Percentiles rank a stretch among this genome's conserved stretches.
Evolutionary conservation across 1,140 invertebrate genomes (phyloP).

Genomic region (Agrilus planipennis): DNA sequence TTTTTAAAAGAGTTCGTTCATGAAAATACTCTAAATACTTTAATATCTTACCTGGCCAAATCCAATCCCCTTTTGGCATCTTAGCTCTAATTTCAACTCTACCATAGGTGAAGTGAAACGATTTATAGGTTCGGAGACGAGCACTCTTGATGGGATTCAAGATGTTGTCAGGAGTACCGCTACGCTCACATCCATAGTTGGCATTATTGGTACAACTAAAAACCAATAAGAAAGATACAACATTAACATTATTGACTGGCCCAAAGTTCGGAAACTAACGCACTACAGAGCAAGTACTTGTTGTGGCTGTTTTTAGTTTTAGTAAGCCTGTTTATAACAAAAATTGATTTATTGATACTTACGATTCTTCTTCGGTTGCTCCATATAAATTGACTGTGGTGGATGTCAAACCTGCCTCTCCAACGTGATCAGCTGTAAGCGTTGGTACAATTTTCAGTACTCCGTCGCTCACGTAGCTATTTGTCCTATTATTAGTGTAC

Average conservation of each 20-base stretch:
- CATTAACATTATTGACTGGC: background rate
- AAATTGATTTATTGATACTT: background rate
- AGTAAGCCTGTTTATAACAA: too few relatives aligned
- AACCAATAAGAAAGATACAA: too few relatives aligned
- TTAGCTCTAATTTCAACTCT: conserved; percentile 54
- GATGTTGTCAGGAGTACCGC: conserved; percentile 35
- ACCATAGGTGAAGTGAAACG: conserved; percentile 55
- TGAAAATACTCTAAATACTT: background rate
- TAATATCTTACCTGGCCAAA: conserved; percentile 50
- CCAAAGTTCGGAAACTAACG: background rate
- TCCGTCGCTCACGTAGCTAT: conserved; percentile 46
- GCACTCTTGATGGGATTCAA: conserved; percentile 53
- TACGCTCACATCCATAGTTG: conserved; percentile 38
- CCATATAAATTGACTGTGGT: conserved; percentile 36
- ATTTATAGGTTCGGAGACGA: conserved; percentile 45
- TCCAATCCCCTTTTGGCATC: conserved; percentile 60
- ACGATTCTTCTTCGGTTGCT: conserved; percentile 31
- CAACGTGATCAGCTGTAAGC: conserved; percentile 44
- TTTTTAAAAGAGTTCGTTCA: too few relatives aligned
- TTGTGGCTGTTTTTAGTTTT: too few relatives aligned
- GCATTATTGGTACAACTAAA: conserved; percentile 45
- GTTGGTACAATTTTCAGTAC: conserved; percentile 46
- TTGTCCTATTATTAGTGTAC: conserved; percentile 52
- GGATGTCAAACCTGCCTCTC: too few relatives aligned
- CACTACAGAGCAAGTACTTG: too few relatives aligned